Percentiles rank a stretch among this genome's conserved stretches.
These are phyloP conservation scores for Ictidomys tridecemlineatus DNA, from an alignment of 2,113 vertebrate genomes.

Conservation along the genomic window DNA sequence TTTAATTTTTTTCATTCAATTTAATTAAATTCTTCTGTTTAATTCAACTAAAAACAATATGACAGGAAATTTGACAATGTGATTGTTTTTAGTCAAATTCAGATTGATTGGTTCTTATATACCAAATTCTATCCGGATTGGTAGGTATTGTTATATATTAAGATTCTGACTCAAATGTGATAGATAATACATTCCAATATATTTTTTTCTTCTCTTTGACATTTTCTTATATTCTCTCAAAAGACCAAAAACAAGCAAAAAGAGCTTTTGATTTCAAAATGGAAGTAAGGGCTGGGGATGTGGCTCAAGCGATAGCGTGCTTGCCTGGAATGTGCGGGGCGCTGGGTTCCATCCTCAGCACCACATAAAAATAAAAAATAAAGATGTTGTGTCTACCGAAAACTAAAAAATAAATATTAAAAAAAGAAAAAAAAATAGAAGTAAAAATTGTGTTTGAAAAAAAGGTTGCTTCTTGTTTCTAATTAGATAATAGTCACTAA, in stretches of 20 bases:
- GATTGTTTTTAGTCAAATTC: conserved; percentile 7
- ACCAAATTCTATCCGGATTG: neutral
- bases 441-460: conserved; percentile 18
- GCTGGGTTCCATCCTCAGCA: too few species aligned
- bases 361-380: too few species aligned
- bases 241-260: neutral
- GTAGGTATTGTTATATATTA: conserved; percentile 15
- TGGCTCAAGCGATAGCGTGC: too few species aligned
- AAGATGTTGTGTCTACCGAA: too few species aligned
- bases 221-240: neutral
- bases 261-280: conserved; percentile 7
- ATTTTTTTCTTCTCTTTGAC: neutral
- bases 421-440: neutral
- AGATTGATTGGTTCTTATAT: conserved; percentile 12
- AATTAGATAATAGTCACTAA: conserved; percentile 7
- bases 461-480: neutral
- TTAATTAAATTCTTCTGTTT: neutral
- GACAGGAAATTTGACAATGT: neutral
- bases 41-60: neutral
- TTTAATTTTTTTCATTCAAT: neutral
- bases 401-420: too few species aligned
- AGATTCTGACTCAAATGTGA: neutral
- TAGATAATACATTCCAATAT: neutral
- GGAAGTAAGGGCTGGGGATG: too few species aligned
- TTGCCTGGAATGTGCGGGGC: too few species aligned